Evolutionary conservation across 2,888 invertebrate species (phyloP).

Genomic region (Drosophila birchii): DNA sequence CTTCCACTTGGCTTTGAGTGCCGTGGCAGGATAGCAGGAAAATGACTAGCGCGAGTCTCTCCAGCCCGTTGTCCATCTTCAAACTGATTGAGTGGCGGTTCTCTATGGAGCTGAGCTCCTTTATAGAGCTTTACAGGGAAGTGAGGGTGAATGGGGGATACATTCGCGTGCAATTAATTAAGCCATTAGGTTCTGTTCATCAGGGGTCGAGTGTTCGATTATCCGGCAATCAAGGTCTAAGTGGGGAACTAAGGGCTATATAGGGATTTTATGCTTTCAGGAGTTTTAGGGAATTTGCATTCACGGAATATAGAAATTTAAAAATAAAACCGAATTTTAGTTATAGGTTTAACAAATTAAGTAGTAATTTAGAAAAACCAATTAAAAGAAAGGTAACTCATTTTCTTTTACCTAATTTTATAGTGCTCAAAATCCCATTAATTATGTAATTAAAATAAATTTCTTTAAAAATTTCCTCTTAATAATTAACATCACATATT

Average conservation of each 20-base stretch:
- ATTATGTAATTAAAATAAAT: neutral
- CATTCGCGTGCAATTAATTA: slow-evolving; percentile 49
- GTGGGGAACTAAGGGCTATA: neutral
- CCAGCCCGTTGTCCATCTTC: slow-evolving; percentile 36
- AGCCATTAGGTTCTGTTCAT: slow-evolving; percentile 43
- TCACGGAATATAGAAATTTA: neutral
- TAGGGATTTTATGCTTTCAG: neutral
- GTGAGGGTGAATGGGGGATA: neutral
- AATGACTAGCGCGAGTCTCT: slow-evolving; percentile 38
- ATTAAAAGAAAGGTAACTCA: neutral
- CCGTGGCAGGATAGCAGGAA: slow-evolving; percentile 60
- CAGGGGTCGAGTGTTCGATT: neutral
- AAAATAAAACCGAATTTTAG: no score
- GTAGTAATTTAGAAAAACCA: neutral
- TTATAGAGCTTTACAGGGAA: slow-evolving; percentile 11
- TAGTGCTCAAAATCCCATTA: neutral
- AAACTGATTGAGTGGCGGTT: slow-evolving; percentile 69
- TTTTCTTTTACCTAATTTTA: neutral
- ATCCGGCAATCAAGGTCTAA: neutral
- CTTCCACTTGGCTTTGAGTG: slow-evolving; percentile 53
- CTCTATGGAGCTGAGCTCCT: slow-evolving; percentile 45
- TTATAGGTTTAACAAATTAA: no score
- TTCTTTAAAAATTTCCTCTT: neutral
- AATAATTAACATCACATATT: neutral
- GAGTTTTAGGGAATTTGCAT: neutral